A percentile compares a stretch with the other conserved stretches of the same genome.
phyloP scores from a whole-genome alignment of 2,888 invertebrate species.

The Clunio marinus region DNA sequence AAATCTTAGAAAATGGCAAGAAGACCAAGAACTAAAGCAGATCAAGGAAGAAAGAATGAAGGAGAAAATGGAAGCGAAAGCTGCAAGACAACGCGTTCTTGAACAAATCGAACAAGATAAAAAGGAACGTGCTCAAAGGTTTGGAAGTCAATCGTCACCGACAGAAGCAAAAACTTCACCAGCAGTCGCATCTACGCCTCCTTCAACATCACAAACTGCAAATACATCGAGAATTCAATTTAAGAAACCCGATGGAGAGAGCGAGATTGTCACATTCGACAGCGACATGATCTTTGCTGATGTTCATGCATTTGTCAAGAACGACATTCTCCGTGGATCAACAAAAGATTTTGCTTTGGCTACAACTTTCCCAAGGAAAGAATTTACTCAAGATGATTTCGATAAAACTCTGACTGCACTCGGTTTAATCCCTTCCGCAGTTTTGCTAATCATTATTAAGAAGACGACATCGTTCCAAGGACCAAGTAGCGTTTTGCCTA shows the following conservation, averaged over 20 bases:
- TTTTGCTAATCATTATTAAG: slow-evolving; percentile 28
- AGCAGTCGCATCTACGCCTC: slow-evolving; percentile 32
- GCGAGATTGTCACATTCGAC: slow-evolving; percentile 68
- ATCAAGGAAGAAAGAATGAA: slow-evolving; percentile 66
- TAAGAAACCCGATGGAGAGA: slow-evolving; percentile 75
- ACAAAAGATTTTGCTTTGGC: slow-evolving; percentile 23
- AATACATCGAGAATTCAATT: slow-evolving; percentile 72
- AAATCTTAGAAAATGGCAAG: slow-evolving; percentile 66
- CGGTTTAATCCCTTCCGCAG: slow-evolving; percentile 19
- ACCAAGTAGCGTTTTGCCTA: not conserved
- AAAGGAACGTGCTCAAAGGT: slow-evolving; percentile 59
- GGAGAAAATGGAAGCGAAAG: slow-evolving; percentile 70
- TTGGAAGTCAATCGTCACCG: slow-evolving; percentile 48
- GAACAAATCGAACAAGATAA: slow-evolving; percentile 84
- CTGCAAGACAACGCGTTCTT: slow-evolving; percentile 70
- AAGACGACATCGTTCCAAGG: not conserved
- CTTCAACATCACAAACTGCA: slow-evolving; percentile 36
- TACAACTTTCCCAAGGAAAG: slow-evolving; percentile 11
- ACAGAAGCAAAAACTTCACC: slow-evolving; percentile 39
- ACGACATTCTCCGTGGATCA: not conserved
- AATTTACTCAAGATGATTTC: slow-evolving; percentile 26
- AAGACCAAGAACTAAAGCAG: slow-evolving; percentile 70
- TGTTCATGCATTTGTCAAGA: slow-evolving; percentile 22
- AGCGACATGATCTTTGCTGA: slow-evolving; percentile 51
- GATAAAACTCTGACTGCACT: slow-evolving; percentile 2